These are phyloP conservation scores for Aporophyla nigra DNA, from an alignment of 2,888 invertebrate genomes.

Conservation along the genomic window DNA sequence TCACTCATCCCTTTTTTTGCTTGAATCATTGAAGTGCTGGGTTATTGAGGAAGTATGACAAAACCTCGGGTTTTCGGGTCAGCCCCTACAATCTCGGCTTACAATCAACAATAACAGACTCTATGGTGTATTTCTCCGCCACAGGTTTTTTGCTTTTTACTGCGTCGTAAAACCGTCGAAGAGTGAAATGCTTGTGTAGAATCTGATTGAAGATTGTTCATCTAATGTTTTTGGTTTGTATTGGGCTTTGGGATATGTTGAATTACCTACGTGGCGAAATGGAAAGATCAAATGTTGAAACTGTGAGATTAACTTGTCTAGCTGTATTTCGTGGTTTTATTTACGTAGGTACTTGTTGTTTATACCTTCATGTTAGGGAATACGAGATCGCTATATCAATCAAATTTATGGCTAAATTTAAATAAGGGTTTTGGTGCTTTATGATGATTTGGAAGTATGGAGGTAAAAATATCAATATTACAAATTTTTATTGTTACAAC, in stretches of 20 bases:
- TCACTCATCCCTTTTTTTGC: slow-evolving; percentile 40
- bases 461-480: not conserved
- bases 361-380: not conserved
- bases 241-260: not conserved
- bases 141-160: slow-evolving; percentile 58
- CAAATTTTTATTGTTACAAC: not conserved
- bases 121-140: slow-evolving; percentile 46
- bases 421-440: not conserved
- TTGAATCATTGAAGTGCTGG: slow-evolving; percentile 36
- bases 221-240: slow-evolving; percentile 11
- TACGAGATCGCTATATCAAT: not conserved
- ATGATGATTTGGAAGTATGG: not conserved
- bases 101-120: slow-evolving; percentile 66
- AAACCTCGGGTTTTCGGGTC: slow-evolving; percentile 54
- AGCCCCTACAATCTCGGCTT: slow-evolving; percentile 50
- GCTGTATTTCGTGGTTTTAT: not conserved
- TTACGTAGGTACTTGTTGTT: no score
- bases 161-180: slow-evolving; percentile 53
- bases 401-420: not conserved
- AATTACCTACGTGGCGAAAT: not conserved
- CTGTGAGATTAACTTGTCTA: not conserved
- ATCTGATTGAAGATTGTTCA: slow-evolving; percentile 46
- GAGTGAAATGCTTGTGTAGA: slow-evolving; percentile 47
- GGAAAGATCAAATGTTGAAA: not conserved
- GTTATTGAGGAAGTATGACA: slow-evolving; percentile 52